Conservation (phyloP, 2,797 vertebrate genomes). For the Scolopax rusticola region DNA sequence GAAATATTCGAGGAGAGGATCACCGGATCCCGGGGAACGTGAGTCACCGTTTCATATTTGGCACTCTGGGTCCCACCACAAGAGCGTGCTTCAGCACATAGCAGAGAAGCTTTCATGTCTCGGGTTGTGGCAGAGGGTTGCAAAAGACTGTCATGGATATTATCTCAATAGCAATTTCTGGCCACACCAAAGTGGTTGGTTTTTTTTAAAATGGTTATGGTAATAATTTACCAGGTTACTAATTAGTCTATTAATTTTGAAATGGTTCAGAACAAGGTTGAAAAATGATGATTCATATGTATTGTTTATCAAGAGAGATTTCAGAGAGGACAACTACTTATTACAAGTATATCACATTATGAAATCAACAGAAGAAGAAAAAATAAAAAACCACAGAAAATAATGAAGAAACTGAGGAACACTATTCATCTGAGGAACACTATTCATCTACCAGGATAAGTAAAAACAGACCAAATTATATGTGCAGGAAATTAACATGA, state of each 20-base stretch:
- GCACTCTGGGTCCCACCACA: conserved; percentile 48
- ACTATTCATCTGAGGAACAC: neutral
- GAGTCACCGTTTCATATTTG: conserved; percentile 48
- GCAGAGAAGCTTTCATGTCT: conserved; percentile 65
- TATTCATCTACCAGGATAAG: neutral
- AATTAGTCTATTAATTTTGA: conserved; percentile 73
- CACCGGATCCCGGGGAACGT: accelerated
- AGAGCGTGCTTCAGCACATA: conserved; percentile 67
- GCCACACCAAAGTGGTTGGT: conserved; percentile 62
- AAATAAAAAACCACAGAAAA: neutral
- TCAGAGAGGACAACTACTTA: conserved; percentile 3
- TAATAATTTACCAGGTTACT: conserved; percentile 70
- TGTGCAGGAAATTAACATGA: neutral
- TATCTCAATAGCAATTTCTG: conserved; percentile 47
- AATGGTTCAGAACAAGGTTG: conserved; percentile 65
- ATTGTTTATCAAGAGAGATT: conserved; percentile 62
- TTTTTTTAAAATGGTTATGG: conserved; percentile 61
- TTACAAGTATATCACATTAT: conserved; percentile 7
- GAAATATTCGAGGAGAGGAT: conserved; percentile 49
- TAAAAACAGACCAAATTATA: neutral
- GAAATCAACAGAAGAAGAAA: neutral
- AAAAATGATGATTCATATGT: conserved; percentile 68
- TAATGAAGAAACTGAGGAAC: neutral
- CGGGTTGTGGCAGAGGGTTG: conserved; percentile 41
- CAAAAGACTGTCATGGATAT: conserved; percentile 53